A percentile compares a stretch with the other conserved stretches of the same genome.
phyloP scores from a whole-genome alignment of 2,797 vertebrate genomes.

The Poecile montanus region DNA sequence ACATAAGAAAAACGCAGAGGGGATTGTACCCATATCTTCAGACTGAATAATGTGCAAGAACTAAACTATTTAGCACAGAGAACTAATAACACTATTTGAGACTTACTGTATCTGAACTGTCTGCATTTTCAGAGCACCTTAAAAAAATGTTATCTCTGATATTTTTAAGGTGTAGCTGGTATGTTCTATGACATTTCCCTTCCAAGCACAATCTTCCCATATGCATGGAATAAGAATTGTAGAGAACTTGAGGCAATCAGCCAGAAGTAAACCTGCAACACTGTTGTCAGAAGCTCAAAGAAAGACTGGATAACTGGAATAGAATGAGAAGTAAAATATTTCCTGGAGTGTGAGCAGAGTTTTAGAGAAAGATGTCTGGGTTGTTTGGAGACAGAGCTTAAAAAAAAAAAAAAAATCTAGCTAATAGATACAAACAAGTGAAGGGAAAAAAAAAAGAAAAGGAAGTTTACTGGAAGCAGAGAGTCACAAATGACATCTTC shows the following conservation, averaged over 20 bases:
- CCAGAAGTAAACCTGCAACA: not conserved
- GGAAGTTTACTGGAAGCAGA: not conserved
- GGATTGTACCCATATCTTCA: not conserved
- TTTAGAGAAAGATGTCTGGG: not conserved
- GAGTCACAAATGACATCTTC: conserved; percentile 18
- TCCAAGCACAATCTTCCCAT: not conserved
- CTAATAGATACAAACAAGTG: conserved; percentile 9
- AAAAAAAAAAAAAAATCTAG: not conserved
- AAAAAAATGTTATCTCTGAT: not conserved
- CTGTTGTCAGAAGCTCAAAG: not conserved
- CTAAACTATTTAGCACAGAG: not conserved
- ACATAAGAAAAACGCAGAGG: not conserved
- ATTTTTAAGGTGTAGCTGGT: not conserved
- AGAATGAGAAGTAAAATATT: not conserved
- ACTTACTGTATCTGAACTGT: not conserved
- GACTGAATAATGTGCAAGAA: not conserved
- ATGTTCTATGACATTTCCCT: not conserved
- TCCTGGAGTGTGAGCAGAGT: not conserved
- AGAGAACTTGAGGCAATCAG: not conserved
- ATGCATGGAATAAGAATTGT: not conserved
- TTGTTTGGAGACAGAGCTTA: not conserved
- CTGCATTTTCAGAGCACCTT: not conserved
- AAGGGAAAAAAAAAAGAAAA: not conserved
- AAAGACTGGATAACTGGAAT: not conserved
- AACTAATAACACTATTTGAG: not conserved